A percentile compares a stretch with the other conserved stretches of the same genome.
These are phyloP conservation scores for Odontomachus brunneus DNA, from an alignment of 1,140 invertebrate species.

Conservation along the genomic window DNA sequence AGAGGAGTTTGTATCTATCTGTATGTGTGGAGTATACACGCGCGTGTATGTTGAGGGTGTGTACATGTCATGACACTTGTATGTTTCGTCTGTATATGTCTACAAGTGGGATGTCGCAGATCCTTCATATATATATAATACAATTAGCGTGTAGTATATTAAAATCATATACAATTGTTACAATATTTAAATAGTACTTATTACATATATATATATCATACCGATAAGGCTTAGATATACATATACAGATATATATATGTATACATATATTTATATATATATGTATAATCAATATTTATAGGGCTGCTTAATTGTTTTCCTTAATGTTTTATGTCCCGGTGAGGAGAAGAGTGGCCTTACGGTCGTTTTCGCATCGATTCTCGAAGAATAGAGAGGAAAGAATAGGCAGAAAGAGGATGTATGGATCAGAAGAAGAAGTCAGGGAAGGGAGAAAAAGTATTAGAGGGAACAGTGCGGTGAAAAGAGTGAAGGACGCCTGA, in stretches of 20 bases:
- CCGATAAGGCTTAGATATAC: slow-evolving; percentile 83
- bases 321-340: slow-evolving; percentile 59
- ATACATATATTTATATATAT: slow-evolving; percentile 78
- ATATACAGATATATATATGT: slow-evolving; percentile 77
- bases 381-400: neutral
- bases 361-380: slow-evolving; percentile 30
- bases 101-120: slow-evolving; percentile 85
- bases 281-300: slow-evolving; percentile 83
- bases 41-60: slow-evolving; percentile 45
- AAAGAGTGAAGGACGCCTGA: neutral
- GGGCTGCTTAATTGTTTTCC: slow-evolving; percentile 79
- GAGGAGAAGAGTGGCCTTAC: slow-evolving; percentile 36
- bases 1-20: too few relatives aligned
- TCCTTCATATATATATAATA: slow-evolving; percentile 86
- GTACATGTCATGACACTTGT: slow-evolving; percentile 65
- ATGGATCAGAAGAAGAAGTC: neutral
- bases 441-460: neutral
- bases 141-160: slow-evolving; percentile 86
- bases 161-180: slow-evolving; percentile 86
- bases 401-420: neutral
- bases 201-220: slow-evolving; percentile 85
- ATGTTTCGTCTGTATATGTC: slow-evolving; percentile 68
- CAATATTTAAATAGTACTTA: slow-evolving; percentile 86
- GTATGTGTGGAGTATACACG: slow-evolving; percentile 15
- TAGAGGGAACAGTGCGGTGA: neutral